Evolutionary conservation across 2,888 invertebrate species (phyloP).

Genomic region (Acrobeloides nanus): DNA sequence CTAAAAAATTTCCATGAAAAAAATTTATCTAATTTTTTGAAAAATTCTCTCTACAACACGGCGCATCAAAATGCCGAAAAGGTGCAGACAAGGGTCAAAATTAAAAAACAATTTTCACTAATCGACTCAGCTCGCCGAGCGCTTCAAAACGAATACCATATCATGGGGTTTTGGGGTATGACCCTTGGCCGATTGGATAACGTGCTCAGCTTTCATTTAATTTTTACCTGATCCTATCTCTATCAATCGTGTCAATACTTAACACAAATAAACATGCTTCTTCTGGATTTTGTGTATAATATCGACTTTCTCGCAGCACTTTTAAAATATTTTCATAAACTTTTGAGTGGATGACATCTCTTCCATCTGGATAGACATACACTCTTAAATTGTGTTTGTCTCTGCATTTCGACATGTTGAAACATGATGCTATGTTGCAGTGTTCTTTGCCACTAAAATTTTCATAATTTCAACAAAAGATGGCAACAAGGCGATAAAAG

Average conservation of each 20-base stretch:
- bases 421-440: slow-evolving; percentile 41
- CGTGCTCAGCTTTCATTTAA: no score
- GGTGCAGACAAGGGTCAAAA: no score
- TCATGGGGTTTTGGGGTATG: no score
- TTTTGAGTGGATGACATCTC: slow-evolving; percentile 36
- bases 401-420: slow-evolving; percentile 37
- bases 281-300: slow-evolving; percentile 79
- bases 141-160: no score
- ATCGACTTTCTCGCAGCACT: slow-evolving; percentile 79
- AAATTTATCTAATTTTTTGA: slow-evolving; percentile 3
- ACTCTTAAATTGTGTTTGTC: slow-evolving; percentile 26
- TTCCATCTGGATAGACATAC: slow-evolving; percentile 55
- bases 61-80: neutral
- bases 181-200: no score
- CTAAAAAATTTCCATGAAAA: no score
- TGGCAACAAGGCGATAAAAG: no score
- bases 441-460: no score
- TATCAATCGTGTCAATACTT: slow-evolving; percentile 87
- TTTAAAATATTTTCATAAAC: slow-evolving; percentile 81
- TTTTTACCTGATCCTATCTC: slow-evolving; percentile 69
- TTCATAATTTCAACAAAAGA: no score
- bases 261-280: slow-evolving; percentile 90
- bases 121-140: no score
- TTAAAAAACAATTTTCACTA: no score
- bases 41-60: neutral